phyloP scores from a whole-genome alignment of 35 echinoderm and acorn worm genomes.

The Heliocidaris erythrogramma region DNA sequence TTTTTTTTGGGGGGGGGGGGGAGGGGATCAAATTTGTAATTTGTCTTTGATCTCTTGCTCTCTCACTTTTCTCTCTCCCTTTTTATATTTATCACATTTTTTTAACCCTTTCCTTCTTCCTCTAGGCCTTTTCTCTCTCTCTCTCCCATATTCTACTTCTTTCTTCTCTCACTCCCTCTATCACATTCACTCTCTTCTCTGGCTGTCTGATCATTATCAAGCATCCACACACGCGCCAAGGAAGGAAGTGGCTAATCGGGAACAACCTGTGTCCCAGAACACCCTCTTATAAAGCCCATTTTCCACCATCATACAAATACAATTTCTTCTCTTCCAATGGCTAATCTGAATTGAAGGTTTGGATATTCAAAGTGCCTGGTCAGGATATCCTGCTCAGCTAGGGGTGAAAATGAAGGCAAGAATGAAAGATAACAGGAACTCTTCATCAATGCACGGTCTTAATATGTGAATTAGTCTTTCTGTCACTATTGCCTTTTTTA shows the following conservation, averaged over 20 bases:
- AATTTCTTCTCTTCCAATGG: background rate
- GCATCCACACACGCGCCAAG: conserved; percentile 18
- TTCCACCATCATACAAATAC: background rate
- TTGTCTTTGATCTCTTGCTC: no score
- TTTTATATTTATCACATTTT: no score
- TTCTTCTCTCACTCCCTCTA: no score
- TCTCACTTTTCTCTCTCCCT: no score
- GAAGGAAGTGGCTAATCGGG: conserved; percentile 48
- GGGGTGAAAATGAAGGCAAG: background rate
- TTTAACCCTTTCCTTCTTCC: no score
- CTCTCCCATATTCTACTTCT: no score
- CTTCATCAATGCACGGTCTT: background rate
- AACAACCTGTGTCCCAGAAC: conserved; percentile 29
- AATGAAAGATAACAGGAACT: background rate
- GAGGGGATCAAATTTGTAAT: no score
- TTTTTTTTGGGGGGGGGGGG: no score
- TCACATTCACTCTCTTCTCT: no score
- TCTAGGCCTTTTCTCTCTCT: no score
- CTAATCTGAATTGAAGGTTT: background rate
- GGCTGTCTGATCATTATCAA: conserved; percentile 35
- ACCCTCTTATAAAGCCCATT: background rate
- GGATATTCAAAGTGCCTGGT: conserved; percentile 1
- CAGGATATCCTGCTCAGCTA: conserved; percentile 7
- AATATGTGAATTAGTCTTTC: background rate
- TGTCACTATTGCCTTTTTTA: background rate